Base-by-base conservation (phyloP, 2,797 vertebrate species). In the Streptopelia turtur region DNA sequence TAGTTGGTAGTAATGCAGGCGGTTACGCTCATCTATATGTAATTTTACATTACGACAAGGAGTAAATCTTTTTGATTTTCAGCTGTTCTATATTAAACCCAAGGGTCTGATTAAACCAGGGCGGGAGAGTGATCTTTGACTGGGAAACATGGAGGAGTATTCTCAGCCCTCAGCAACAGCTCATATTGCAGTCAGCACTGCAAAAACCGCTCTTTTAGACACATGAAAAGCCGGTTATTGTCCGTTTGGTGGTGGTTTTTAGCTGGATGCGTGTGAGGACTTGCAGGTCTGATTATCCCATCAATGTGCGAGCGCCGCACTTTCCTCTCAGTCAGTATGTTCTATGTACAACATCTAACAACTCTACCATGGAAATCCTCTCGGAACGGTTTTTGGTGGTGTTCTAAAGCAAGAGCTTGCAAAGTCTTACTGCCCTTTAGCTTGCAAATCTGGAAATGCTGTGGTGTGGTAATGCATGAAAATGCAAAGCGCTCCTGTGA, bases 361-460 rank as follows among this genome's bases (percentile, higher is more conserved):
- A 13, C 11, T 24, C 11, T 43, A 23, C 31, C 0, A 3, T 7
- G 3, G 55, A 94, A 94, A 76, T 59, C 7, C 35, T 89, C 27
- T 70, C 4, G 1, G 52, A 76, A 76, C 55, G 57, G 53, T 75
- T 89, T 28, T 53, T 31, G 30, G 15, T 78, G 65, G 45, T 45
- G 31, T 76, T 78, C 53, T 71, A 61, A 90, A 90, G 57, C 49
- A 91, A 30, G 31, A 64, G 6, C 33, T 78, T 72, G 65, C 65
- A 69, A 65, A 56, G n/a, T 79, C 47, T 63, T 79, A 39, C 21
- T 92, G 83, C n/a, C 16, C n/a, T 87, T 94, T 80, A 79, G 84
- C 31, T 87, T 93, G 93, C 60, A 92, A 93, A 85, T 95, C 28
- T 87, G 70, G 56, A 72, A 80, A 11, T 33, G 31, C 52, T 94